A percentile compares a stretch with the other conserved stretches of the same genome.
Evolutionary conservation across 1,140 invertebrate genomes (phyloP).

Genomic region (Trypoxylus dichotomus): DNA sequence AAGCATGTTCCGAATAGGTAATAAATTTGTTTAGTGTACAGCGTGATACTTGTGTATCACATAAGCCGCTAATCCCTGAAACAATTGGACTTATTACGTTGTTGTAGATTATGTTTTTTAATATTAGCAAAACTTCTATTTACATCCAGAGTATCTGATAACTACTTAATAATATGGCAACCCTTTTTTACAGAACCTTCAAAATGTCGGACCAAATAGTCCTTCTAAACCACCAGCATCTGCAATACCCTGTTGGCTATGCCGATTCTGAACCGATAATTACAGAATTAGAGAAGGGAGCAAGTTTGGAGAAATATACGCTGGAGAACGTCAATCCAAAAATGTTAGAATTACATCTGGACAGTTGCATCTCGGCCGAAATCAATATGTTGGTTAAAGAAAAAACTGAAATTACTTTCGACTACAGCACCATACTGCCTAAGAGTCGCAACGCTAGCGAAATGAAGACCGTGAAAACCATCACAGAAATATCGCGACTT

Average conservation of each 20-base stretch:
- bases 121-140: too few relatives aligned
- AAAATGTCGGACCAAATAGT: neutral
- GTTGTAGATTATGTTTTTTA: too few relatives aligned
- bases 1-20: too few relatives aligned
- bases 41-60: too few relatives aligned
- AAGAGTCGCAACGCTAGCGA: neutral
- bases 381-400: conserved; percentile 52
- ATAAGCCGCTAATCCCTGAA: too few relatives aligned
- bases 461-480: neutral
- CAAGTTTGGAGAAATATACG: conserved; percentile 68
- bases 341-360: conserved; percentile 67
- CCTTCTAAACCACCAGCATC: conserved; percentile 15
- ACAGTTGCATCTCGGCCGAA: conserved; percentile 61
- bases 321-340: conserved; percentile 68
- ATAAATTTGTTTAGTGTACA: too few relatives aligned
- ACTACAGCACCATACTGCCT: neutral
- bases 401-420: neutral
- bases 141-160: too few relatives aligned
- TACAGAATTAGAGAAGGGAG: conserved; percentile 65
- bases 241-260: conserved; percentile 80
- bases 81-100: too few relatives aligned
- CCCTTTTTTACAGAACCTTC: neutral
- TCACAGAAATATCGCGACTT: neutral
- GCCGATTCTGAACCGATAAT: conserved; percentile 62
- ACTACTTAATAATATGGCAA: too few relatives aligned